These are phyloP conservation scores for Nothocercus nigrocapillus DNA, from an alignment of 2,113 vertebrate species.

Conservation along the genomic window DNA sequence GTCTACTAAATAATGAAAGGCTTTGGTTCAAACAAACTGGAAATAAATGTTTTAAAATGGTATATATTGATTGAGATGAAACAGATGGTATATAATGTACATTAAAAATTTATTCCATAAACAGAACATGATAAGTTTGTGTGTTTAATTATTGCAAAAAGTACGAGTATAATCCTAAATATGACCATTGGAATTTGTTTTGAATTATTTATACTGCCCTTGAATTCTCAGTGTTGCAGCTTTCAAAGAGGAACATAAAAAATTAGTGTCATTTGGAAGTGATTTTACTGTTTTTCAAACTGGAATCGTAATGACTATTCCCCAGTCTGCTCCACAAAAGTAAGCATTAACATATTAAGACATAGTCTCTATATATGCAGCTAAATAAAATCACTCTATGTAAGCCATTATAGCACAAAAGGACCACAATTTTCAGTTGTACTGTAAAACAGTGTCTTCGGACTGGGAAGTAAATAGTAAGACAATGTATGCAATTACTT, in stretches of 20 bases:
- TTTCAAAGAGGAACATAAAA: background rate
- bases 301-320: background rate
- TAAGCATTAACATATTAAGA: background rate
- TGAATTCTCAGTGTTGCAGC: background rate
- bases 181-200: background rate
- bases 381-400: background rate
- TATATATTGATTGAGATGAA: constrained; percentile 36
- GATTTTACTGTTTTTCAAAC: background rate
- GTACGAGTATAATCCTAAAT: background rate
- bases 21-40: constrained; percentile 23
- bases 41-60: constrained; percentile 51
- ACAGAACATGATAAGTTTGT: constrained; percentile 32
- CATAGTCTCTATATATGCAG: background rate
- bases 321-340: background rate
- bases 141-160: constrained; percentile 47
- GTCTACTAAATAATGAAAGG: constrained; percentile 58
- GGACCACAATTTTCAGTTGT: background rate
- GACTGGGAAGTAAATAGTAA: background rate
- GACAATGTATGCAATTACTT: background rate
- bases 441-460: background rate
- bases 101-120: constrained; percentile 60
- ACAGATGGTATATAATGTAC: constrained; percentile 46
- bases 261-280: background rate
- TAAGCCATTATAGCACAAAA: background rate
- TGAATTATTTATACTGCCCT: constrained; percentile 62